Percentiles rank a stretch among this genome's conserved stretches.
Conservation (phyloP, 2,113 vertebrate species). For the Octodon degus region DNA sequence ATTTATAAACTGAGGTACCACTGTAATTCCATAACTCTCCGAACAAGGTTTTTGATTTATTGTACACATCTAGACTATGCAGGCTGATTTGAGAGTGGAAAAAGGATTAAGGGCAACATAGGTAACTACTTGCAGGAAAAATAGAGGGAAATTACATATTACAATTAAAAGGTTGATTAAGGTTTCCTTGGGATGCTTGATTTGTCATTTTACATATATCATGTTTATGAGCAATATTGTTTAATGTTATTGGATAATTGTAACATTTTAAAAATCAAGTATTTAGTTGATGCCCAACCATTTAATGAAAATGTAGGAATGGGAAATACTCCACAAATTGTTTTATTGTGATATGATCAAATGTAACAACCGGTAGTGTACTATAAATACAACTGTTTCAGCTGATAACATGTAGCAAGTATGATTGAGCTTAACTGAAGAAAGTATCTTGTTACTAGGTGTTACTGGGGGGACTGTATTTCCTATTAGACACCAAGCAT, state of each 20-base stretch:
- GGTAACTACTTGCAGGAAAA: constrained; percentile 26
- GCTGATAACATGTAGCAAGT: constrained; percentile 58
- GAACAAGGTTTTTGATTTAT: constrained; percentile 42
- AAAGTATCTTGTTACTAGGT: constrained; percentile 62
- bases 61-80: not conserved
- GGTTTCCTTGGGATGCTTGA: constrained; percentile 74
- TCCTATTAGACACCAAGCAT: constrained; percentile 20
- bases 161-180: constrained; percentile 74
- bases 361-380: constrained; percentile 64
- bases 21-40: constrained; percentile 29
- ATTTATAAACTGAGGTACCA: not conserved
- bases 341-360: constrained; percentile 58
- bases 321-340: constrained; percentile 48
- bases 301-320: constrained; percentile 71
- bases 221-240: constrained; percentile 64
- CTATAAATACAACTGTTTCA: constrained; percentile 58
- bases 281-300: constrained; percentile 49
- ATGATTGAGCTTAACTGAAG: constrained; percentile 47
- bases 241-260: constrained; percentile 71
- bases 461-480: constrained; percentile 38
- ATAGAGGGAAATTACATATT: constrained; percentile 45
- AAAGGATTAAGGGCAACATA: constrained; percentile 46
- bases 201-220: constrained; percentile 73
- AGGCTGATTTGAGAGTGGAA: constrained; percentile 32
- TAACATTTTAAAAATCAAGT: constrained; percentile 62